phyloP scores from a whole-genome alignment of 2,888 invertebrate species.

The Serripes groenlandicus region DNA sequence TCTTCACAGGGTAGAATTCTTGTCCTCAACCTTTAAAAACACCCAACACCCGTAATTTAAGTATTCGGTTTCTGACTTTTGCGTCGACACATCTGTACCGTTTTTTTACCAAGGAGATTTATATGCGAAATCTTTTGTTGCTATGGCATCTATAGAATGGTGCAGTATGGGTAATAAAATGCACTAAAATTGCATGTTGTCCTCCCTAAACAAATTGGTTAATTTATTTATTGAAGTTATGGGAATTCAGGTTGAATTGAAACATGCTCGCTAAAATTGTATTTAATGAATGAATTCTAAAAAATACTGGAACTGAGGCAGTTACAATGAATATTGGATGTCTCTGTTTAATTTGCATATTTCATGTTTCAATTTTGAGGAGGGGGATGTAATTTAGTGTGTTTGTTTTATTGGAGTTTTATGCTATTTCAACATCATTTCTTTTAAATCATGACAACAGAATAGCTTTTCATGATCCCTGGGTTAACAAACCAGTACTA shows the following conservation, averaged over 20 bases:
- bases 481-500: no score
- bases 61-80: slow-evolving; percentile 37
- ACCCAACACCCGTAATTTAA: slow-evolving; percentile 39
- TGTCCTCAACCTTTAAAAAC: slow-evolving; percentile 5
- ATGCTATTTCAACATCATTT: no score
- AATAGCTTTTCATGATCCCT: no score
- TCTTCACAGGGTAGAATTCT: slow-evolving; percentile 9
- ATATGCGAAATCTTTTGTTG: slow-evolving; percentile 23
- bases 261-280: no score
- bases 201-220: slow-evolving; percentile 43
- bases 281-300: no score
- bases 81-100: slow-evolving; percentile 46
- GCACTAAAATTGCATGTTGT: slow-evolving; percentile 37
- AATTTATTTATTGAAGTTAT: slow-evolving; percentile 61
- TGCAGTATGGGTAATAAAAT: slow-evolving; percentile 25
- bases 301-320: no score
- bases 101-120: slow-evolving; percentile 35
- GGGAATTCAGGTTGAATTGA: slow-evolving; percentile 27
- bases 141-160: slow-evolving; percentile 4
- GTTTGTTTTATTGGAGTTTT: no score
- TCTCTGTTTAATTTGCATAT: no score
- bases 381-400: no score
- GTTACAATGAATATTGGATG: no score
- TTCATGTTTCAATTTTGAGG: no score
- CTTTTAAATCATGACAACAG: no score